Evolutionary conservation across 2,797 vertebrate species (phyloP).

Genomic region (Premnoplex brunnescens): DNA sequence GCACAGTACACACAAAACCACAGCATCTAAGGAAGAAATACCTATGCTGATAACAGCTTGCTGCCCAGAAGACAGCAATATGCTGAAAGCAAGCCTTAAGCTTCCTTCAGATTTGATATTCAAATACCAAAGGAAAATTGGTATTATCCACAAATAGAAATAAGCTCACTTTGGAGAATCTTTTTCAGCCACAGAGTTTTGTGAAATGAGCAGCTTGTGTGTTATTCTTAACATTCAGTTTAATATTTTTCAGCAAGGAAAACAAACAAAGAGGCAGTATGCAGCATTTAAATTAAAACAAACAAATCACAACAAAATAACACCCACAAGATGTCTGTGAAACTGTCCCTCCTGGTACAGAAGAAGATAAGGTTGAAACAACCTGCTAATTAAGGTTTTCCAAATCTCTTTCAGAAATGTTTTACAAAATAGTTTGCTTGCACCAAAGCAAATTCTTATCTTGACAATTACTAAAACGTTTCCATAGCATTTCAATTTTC

Average conservation of each 20-base stretch:
- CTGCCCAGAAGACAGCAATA: neutral
- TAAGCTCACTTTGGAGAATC: neutral
- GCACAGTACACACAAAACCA: neutral
- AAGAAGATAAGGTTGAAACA: neutral
- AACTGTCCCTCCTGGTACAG: neutral
- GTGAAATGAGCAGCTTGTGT: slow-evolving; percentile 23
- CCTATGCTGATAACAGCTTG: neutral
- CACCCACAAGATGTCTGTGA: neutral
- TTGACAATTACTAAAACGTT: neutral
- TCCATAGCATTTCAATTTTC: neutral
- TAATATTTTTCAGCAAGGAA: slow-evolving; percentile 18
- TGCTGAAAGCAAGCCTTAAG: neutral
- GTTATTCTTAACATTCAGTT: slow-evolving; percentile 19
- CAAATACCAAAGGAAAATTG: neutral
- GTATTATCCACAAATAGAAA: neutral
- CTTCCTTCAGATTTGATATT: neutral
- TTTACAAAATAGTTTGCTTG: neutral
- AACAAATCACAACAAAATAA: slow-evolving; percentile 30
- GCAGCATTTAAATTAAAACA: slow-evolving; percentile 22
- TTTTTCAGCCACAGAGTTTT: neutral
- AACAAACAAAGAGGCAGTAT: neutral
- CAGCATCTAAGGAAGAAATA: neutral
- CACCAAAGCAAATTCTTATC: neutral
- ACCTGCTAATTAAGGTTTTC: neutral
- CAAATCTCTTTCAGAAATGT: neutral